A percentile compares a stretch with the other conserved stretches of the same genome.
phyloP scores from a whole-genome alignment of 2,888 invertebrate species.

The Trilocha varians region DNA sequence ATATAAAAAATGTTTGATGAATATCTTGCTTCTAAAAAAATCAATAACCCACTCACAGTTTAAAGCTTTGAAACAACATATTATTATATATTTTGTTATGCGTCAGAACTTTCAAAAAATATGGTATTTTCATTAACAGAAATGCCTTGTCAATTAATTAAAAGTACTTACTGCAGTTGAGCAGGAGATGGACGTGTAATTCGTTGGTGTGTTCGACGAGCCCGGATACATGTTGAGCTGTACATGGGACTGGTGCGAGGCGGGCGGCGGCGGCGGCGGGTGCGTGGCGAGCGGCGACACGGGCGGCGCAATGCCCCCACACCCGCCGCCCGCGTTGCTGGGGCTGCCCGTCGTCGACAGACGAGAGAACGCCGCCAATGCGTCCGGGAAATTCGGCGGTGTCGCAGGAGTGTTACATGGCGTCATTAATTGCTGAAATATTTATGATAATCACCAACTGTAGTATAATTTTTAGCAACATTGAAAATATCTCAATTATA shows the following conservation, averaged over 20 bases:
- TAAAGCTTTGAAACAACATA: too few species aligned
- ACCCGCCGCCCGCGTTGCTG: constrained; percentile 41
- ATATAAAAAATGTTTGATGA: too few species aligned
- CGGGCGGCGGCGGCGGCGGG: constrained; percentile 44
- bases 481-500: too few species aligned
- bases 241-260: constrained; percentile 28
- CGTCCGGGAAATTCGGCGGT: constrained; percentile 94
- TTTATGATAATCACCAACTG: too few species aligned
- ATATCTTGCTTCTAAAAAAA: too few species aligned
- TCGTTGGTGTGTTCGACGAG: constrained; percentile 49
- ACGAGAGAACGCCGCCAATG: constrained; percentile 89
- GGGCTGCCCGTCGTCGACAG: constrained; percentile 81
- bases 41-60: too few species aligned
- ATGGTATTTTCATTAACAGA: too few species aligned
- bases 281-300: constrained; percentile 61
- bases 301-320: constrained; percentile 43
- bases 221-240: constrained; percentile 48
- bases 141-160: too few species aligned
- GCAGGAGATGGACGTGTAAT: constrained; percentile 58
- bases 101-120: too few species aligned
- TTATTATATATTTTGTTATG: too few species aligned
- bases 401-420: constrained; percentile 96
- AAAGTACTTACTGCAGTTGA: constrained; percentile 60
- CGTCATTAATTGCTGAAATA: constrained; percentile 84
- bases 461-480: too few species aligned